A percentile compares a stretch with the other conserved stretches of the same genome.
phyloP scores from a whole-genome alignment of 2,113 vertebrate genomes.

The Chaenogobius annularis region DNA sequence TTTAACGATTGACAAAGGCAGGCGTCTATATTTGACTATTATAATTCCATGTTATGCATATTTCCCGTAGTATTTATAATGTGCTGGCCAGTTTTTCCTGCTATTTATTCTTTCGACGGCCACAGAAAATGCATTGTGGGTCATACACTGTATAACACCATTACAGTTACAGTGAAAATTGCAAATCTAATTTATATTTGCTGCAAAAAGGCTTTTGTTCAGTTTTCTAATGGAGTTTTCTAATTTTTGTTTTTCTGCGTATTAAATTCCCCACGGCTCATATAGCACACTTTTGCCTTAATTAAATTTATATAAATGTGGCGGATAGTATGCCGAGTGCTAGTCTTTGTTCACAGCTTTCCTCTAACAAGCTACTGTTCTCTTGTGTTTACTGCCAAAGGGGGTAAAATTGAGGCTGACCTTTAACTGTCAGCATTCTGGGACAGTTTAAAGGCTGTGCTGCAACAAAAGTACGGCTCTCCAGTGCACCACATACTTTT shows the following conservation, averaged over 20 bases:
- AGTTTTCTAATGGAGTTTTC: conserved; percentile 2
- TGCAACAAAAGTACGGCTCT: neutral
- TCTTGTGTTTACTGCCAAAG: neutral
- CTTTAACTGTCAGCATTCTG: conserved; percentile 31
- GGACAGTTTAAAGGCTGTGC: conserved; percentile 12
- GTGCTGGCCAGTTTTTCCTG: neutral
- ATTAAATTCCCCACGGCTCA: conserved; percentile 7
- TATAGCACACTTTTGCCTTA: neutral
- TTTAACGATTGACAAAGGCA: neutral
- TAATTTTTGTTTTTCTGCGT: conserved; percentile 4
- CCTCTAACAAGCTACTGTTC: neutral
- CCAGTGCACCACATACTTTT: conserved; percentile 1
- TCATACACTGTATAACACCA: conserved; percentile 16
- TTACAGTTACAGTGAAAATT: conserved; percentile 11
- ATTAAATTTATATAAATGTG: conserved; percentile 6
- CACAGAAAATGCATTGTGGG: conserved; percentile 1
- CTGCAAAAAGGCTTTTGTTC: conserved; percentile 17
- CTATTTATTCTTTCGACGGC: neutral
- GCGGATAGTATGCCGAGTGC: neutral
- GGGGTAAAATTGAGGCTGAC: neutral
- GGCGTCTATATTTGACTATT: neutral
- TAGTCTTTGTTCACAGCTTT: neutral
- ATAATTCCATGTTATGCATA: neutral
- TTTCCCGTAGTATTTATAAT: neutral
- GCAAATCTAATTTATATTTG: conserved; percentile 24